Conservation (phyloP, 2,888 invertebrate genomes). For the Hypomecis punctinalis region DNA sequence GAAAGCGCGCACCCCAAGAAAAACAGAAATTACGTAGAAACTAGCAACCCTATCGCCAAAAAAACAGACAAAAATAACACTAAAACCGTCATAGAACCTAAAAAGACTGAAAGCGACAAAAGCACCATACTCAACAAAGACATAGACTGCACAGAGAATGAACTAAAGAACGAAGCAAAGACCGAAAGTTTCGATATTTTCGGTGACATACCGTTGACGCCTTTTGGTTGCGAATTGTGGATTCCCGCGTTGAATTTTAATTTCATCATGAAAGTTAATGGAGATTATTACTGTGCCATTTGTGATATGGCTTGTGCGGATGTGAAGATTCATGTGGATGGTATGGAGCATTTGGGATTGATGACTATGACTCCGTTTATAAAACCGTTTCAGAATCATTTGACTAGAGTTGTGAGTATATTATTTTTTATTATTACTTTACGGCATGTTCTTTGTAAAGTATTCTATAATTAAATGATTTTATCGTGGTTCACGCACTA, state of each 20-base stretch:
- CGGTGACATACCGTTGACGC: conserved; percentile 20
- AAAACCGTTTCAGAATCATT: conserved; percentile 42
- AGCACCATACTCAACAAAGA: neutral
- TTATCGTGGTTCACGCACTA: too few relatives aligned
- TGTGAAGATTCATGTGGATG: conserved; percentile 27
- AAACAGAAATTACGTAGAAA: conserved; percentile 15
- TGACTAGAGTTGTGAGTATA: conserved; percentile 49
- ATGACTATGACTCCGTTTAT: conserved; percentile 41
- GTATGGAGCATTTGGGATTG: conserved; percentile 18
- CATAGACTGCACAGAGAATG: neutral
- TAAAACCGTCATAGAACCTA: neutral
- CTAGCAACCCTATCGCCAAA: neutral
- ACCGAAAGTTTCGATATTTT: conserved; percentile 19
- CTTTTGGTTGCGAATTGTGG: conserved; percentile 26
- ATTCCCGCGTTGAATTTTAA: conserved; percentile 32
- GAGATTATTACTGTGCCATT: conserved; percentile 28
- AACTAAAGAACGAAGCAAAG: neutral
- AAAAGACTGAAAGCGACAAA: conserved; percentile 11
- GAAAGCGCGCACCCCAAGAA: conserved; percentile 27
- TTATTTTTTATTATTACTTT: neutral
- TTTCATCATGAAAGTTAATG: conserved; percentile 8
- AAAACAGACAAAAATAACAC: neutral
- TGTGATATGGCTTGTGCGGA: conserved; percentile 29
- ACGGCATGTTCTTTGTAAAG: too few relatives aligned
- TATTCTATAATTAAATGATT: too few relatives aligned